These are phyloP conservation scores for Noctua janthina DNA, from an alignment of 2,888 invertebrate species.

Conservation along the genomic window DNA sequence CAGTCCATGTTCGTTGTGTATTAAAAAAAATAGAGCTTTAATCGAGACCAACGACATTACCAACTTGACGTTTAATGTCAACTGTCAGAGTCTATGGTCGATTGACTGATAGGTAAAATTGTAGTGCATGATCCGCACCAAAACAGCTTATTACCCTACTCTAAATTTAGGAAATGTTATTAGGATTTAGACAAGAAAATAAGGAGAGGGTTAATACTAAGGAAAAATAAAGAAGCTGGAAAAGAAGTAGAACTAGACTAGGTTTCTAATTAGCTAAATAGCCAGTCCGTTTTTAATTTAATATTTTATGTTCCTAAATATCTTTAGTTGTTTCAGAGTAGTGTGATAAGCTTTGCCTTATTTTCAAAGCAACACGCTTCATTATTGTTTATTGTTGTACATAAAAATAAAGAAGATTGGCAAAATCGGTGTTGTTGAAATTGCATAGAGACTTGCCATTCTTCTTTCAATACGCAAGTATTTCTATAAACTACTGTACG, in stretches of 20 bases:
- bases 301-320: neutral
- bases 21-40: neutral
- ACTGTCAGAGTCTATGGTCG: constrained; percentile 9
- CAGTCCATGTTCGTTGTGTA: neutral
- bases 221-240: neutral
- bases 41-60: neutral
- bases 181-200: neutral
- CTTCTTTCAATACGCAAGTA: neutral
- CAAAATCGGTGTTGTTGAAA: neutral
- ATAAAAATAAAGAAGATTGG: neutral
- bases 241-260: neutral
- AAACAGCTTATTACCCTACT: neutral
- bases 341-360: neutral
- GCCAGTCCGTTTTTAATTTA: neutral
- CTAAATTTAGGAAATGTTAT: neutral
- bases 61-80: neutral
- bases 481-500: constrained; percentile 8
- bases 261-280: neutral
- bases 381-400: neutral
- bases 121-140: neutral
- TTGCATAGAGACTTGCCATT: neutral
- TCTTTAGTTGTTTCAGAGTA: neutral
- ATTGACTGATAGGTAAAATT: neutral
- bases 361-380: neutral
- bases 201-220: neutral